Percentiles rank a stretch among this genome's conserved stretches.
Conservation (phyloP, 2,113 vertebrate genomes). For the Brachyhypopomus occidentalis region DNA sequence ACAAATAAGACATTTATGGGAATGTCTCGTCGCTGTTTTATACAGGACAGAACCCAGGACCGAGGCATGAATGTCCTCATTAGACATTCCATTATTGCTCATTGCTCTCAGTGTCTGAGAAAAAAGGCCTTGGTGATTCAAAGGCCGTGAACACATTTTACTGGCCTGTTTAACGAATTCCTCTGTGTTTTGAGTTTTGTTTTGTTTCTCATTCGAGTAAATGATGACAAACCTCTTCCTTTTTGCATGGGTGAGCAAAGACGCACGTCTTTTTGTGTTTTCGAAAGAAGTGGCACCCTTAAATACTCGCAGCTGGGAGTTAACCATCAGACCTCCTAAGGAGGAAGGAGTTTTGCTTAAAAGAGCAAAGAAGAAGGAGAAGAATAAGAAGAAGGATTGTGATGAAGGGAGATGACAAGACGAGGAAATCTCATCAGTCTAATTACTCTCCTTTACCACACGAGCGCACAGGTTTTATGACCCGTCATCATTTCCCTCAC, state of each 20-base stretch:
- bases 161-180: constrained; percentile 29
- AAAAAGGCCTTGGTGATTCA: constrained; percentile 37
- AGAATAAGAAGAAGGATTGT: background rate
- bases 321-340: constrained; percentile 10
- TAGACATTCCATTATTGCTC: constrained; percentile 32
- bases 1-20: constrained; percentile 39
- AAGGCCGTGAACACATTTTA: constrained; percentile 43
- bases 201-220: background rate
- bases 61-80: constrained; percentile 23
- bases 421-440: constrained; percentile 1
- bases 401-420: constrained; percentile 3
- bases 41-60: constrained; percentile 37
- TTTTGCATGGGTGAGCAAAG: constrained; percentile 17
- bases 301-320: constrained; percentile 41
- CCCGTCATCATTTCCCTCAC: background rate
- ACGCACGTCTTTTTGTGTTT: constrained; percentile 26
- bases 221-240: constrained; percentile 15
- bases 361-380: constrained; percentile 7
- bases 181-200: background rate
- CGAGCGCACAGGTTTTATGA: constrained; percentile 11
- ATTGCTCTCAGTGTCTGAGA: constrained; percentile 18
- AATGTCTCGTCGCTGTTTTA: constrained; percentile 35
- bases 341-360: background rate
- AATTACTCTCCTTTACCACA: constrained; percentile 24
- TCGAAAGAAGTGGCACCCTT: constrained; percentile 17